phyloP scores from a whole-genome alignment of 2,888 invertebrate genomes.

The Leptinotarsa tumamoca region DNA sequence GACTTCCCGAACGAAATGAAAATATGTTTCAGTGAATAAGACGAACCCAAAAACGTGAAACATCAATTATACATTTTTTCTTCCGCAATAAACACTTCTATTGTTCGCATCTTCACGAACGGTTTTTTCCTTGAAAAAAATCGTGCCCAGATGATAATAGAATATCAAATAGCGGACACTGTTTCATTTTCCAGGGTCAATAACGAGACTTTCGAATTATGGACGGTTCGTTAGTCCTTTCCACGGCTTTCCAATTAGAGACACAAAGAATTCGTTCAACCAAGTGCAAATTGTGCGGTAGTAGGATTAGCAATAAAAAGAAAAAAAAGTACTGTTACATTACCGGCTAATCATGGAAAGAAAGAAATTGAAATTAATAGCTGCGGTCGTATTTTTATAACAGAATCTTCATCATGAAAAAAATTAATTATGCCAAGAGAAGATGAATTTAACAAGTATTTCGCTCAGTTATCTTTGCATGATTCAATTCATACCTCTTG shows the following conservation, averaged over 20 bases:
- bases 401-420: not conserved
- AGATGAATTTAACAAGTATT: no score
- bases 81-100: not conserved
- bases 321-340: conserved; percentile 17
- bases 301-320: not conserved
- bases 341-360: conserved; percentile 11
- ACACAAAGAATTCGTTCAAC: conserved; percentile 11
- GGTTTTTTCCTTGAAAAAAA: conserved; percentile 13
- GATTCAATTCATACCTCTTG: no score
- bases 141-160: not conserved
- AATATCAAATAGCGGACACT: not conserved
- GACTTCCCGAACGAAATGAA: no score
- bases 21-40: not conserved
- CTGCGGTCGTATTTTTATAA: not conserved
- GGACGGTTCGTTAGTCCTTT: conserved; percentile 19
- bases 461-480: no score
- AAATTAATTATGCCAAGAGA: not conserved
- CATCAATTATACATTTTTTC: not conserved
- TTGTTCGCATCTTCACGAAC: conserved; percentile 15
- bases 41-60: not conserved
- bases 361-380: not conserved
- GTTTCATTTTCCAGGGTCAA: conserved; percentile 14
- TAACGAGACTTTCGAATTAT: conserved; percentile 19
- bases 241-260: conserved; percentile 15
- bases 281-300: conserved; percentile 7